These are phyloP conservation scores for Blastomussa wellsi DNA, from an alignment of 92 coral and sea anemone genomes.

Conservation along the genomic window DNA sequence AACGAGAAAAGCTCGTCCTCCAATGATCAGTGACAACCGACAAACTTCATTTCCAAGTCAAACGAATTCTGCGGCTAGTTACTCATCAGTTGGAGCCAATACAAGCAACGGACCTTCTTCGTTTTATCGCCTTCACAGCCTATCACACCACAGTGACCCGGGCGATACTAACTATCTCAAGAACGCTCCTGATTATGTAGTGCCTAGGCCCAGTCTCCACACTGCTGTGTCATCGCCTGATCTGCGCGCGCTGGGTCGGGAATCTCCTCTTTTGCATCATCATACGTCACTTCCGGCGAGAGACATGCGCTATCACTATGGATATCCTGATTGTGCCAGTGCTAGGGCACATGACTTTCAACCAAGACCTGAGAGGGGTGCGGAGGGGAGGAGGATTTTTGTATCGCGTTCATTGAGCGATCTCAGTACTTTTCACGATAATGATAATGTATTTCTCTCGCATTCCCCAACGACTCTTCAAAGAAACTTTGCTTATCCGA, in stretches of 20 bases:
- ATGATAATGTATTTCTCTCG: background rate
- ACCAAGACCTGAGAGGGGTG: background rate
- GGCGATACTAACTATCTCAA: background rate
- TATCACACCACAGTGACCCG: conserved; percentile 34
- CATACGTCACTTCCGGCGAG: conserved; percentile 16
- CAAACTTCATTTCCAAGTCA: conserved; percentile 1
- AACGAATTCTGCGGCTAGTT: background rate
- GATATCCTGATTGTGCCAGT: background rate
- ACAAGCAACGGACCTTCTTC: background rate
- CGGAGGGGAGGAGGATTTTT: conserved; percentile 2
- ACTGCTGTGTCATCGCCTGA: conserved; percentile 63
- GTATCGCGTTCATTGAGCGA: conserved; percentile 37
- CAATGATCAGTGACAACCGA: background rate
- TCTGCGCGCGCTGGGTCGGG: conserved; percentile 32
- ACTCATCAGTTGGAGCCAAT: background rate
- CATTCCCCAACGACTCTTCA: conserved; percentile 25
- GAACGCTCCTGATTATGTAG: conserved; percentile 5
- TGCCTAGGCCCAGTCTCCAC: conserved; percentile 26
- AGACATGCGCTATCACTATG: background rate
- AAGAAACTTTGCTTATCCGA: conserved; percentile 15
- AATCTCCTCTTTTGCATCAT: conserved; percentile 5
- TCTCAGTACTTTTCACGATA: conserved; percentile 3
- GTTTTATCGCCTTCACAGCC: conserved; percentile 8
- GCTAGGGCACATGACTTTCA: conserved; percentile 1
- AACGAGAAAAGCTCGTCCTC: conserved; percentile 10